Percentiles rank a stretch among this genome's conserved stretches.
Evolutionary conservation across 2,888 invertebrate species (phyloP).

Genomic region (Notodonta dromedarius): DNA sequence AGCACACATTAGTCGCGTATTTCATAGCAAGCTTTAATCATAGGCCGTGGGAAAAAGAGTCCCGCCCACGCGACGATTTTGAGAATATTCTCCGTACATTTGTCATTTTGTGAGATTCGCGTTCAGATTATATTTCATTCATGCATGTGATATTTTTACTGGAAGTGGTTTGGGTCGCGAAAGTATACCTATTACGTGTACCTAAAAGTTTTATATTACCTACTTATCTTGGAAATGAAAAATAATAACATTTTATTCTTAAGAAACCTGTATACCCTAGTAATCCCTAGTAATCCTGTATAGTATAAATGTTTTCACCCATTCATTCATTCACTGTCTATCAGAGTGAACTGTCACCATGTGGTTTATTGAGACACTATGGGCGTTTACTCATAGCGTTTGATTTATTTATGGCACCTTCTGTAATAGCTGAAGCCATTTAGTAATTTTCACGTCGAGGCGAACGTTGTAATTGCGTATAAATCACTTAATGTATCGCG

Average conservation of each 20-base stretch:
- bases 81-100: conserved; percentile 48
- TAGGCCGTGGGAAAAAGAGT: conserved; percentile 49
- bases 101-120: conserved; percentile 50
- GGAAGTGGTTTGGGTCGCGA: neutral
- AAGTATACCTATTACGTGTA: too few species aligned
- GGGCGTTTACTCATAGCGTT: too few species aligned
- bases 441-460: conserved; percentile 6
- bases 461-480: conserved; percentile 1
- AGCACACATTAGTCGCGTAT: neutral
- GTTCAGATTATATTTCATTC: conserved; percentile 26
- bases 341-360: neutral
- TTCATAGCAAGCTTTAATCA: conserved; percentile 31
- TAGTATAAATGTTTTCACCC: too few species aligned
- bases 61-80: conserved; percentile 39
- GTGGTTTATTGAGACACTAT: neutral
- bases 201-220: too few species aligned
- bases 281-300: too few species aligned
- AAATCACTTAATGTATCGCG: conserved; percentile 13
- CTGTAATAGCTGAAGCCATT: conserved; percentile 1
- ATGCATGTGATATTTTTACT: neutral
- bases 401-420: conserved; percentile 7
- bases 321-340: too few species aligned
- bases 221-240: too few species aligned
- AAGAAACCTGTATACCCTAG: too few species aligned
- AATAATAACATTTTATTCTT: too few species aligned